phyloP scores from a whole-genome alignment of 2,113 vertebrate genomes.

The Megatriorchis doriae region DNA sequence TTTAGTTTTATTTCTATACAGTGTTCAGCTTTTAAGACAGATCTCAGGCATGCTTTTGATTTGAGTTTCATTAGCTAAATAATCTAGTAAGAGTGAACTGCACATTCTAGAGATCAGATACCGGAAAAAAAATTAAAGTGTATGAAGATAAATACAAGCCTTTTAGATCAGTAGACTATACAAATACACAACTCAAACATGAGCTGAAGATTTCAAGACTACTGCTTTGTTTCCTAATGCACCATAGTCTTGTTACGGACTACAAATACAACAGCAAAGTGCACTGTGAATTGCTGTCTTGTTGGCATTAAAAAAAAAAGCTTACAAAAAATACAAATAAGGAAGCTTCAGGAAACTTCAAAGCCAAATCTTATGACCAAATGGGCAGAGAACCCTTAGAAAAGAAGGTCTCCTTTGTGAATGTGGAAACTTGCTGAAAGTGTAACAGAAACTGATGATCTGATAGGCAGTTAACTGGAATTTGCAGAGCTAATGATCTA shows the following conservation, averaged over 20 bases:
- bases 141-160: neutral
- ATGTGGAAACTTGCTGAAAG: neutral
- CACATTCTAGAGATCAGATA: neutral
- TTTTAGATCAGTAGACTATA: neutral
- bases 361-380: neutral
- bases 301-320: neutral
- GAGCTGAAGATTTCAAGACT: neutral
- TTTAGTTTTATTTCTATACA: neutral
- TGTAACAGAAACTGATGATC: neutral
- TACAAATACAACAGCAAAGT: neutral
- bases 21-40: neutral
- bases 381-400: neutral
- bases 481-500: neutral
- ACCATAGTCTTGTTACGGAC: neutral
- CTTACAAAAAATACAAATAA: neutral
- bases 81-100: neutral
- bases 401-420: neutral
- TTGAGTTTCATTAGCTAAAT: neutral
- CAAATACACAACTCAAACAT: neutral
- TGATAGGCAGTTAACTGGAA: neutral
- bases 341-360: neutral
- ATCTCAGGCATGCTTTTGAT: neutral
- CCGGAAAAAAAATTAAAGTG: neutral
- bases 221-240: neutral
- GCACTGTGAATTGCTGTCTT: neutral